Evolutionary conservation across 2,888 invertebrate genomes (phyloP), one percentile per base, ranked within the genome.

Genomic region (Gymnosoma rotundatum): DNA sequence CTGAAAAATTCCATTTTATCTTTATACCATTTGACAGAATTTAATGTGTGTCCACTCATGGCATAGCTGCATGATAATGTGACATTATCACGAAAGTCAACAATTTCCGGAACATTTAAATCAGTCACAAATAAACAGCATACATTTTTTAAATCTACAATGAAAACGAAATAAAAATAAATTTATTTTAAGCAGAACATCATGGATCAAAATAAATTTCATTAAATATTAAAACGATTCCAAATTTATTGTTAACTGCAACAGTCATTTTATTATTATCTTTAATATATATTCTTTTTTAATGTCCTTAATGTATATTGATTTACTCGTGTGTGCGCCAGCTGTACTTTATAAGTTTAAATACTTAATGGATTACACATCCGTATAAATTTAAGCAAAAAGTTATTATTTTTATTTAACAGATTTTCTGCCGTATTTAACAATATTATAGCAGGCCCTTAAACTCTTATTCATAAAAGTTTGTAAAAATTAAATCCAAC

Each of bases 11-110:
- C 93, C 83, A 91, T 90, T 82, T 92, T 92, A 88, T 92, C 91
- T 85, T 92, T 92, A 86, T 93, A 93, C 93, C 93, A 93, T 88
- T 93, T 93, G 10, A 93, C 93, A 2, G 93, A 93, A 86, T 93
- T 93, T 21, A 93, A 86, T 54, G 93, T 92, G 86, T 93, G 93
- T 4, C 91, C 91, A 75, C 92, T 92, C 92, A 93, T 93, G 82
- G 93, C 92, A 88, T 93, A 93, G 86, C 91, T 92, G 88, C 93
- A 93, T 74, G 92, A 91, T 72, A 93, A 88, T 72, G 92, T 92
- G 69, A 93, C 92, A 86, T 92, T 91, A 86, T 93, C 93, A 25
- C 93, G 91, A 87, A 93, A 92, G 87, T 93, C 93, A 67, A 93
- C 93, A 84, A 93, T 92, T 86, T 91, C 89, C 72, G 93, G 93